Evolutionary conservation across 2,797 vertebrate species (phyloP), one percentile per base, ranked within the genome.

Genomic region (Chaunax sp.): DNA sequence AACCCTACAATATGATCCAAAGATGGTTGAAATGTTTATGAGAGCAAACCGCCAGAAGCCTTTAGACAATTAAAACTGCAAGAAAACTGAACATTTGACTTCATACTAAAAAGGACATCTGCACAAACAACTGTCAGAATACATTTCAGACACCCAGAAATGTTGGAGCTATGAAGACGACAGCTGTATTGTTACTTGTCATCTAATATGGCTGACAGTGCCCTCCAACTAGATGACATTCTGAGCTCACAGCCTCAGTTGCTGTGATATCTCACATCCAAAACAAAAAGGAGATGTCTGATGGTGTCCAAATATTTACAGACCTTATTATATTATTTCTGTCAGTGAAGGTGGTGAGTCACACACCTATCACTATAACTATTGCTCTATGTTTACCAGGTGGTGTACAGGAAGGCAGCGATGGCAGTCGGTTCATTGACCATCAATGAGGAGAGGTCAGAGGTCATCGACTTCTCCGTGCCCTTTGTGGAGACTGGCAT

Each of bases 401-500:
- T 99, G 88, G 95, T 98, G 45, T 95, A 98, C 37, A 97, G 97
- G 53, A 95, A 97, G 64, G 98, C 98, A 0, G 93, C 95, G 44
- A 99, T 99, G 98, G 98, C 98, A 0, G 97, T 99, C 0, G 98
- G 97, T 20, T 99, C 98, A 0, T 84, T 99, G 84, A 99, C 97
- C 70, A 99, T 99, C 86, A 99, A 99, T 0, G 98, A 98, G 81
- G 97, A 99, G 67, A 95, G 98, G 74, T 99, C 98, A 0, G 97
- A 97, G 82, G 98, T 91, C 85, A 98, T 99, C 1, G 98, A 99
- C 90, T 99, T 99, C 77, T 99, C 98, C 0, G 98, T 99, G 78
- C 98, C 98, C 1, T 99, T 99, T 0, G 98, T 99, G 61, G 98
- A 99, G 89, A 99, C 98, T 0, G 98, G 98, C 56, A 99, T 99